phyloP scores from a whole-genome alignment of 1,140 invertebrate genomes.

The Apis mellifera region Amel_HAv3.1 CM009937.2:11837001-11837500 shows the following conservation, averaged over 20 bases:
- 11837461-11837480: too few species aligned
- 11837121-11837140: not conserved
- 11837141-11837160: not conserved
- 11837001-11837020: slow-evolving; percentile 57
- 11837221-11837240: slow-evolving; percentile 18
- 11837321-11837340: not conserved
- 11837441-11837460: too few species aligned
- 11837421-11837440: not conserved
- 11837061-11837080: not conserved
- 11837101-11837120: slow-evolving; percentile 10
- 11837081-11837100: not conserved
- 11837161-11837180: not conserved
- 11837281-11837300: not conserved
- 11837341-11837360: not conserved
- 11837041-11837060: slow-evolving; percentile 55
- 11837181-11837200: not conserved
- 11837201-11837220: slow-evolving; percentile 12
- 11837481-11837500: too few species aligned
- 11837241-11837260: not conserved
- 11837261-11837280: slow-evolving; percentile 20
- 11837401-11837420: not conserved
- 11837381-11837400: not conserved
- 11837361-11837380: not conserved
- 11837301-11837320: not conserved
- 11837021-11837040: slow-evolving; percentile 63